These are phyloP conservation scores for Columba janthina DNA, from an alignment of 2,113 vertebrate genomes.

Conservation along the genomic window DNA sequence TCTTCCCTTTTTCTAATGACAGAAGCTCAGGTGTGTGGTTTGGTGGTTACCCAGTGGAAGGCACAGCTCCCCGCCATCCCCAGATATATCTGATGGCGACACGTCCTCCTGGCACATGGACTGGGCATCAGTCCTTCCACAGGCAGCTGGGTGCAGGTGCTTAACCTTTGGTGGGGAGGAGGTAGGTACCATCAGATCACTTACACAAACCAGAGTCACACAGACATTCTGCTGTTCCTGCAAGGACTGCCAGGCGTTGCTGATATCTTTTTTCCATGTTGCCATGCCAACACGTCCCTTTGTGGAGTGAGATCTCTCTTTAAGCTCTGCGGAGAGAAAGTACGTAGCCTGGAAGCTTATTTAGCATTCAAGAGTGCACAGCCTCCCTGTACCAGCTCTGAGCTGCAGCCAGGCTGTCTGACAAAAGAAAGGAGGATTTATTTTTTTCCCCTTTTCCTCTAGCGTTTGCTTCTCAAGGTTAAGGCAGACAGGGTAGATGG, in stretches of 20 bases:
- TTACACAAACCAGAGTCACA: background rate
- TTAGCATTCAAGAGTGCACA: conserved; percentile 65
- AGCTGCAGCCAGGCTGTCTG: conserved; percentile 27
- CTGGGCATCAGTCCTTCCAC: background rate
- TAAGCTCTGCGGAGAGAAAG: conserved; percentile 14
- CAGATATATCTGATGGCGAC: too few relatives aligned
- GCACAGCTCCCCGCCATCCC: rapidly evolving
- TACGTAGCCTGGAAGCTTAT: conserved; percentile 42
- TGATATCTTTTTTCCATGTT: conserved; percentile 18
- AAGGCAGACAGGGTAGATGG: background rate
- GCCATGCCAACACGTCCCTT: conserved; percentile 56
- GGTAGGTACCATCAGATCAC: background rate
- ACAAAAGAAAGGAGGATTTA: conserved; percentile 36
- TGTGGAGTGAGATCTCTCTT: conserved; percentile 11
- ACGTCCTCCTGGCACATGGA: background rate
- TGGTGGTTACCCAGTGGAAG: background rate
- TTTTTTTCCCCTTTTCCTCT: background rate
- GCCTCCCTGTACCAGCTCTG: conserved; percentile 12
- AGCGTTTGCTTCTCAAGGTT: conserved; percentile 39
- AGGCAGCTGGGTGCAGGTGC: rapidly evolving
- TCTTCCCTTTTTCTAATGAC: rapidly evolving
- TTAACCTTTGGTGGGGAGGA: background rate
- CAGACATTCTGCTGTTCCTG: background rate
- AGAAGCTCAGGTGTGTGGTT: rapidly evolving
- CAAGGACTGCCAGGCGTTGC: background rate